Conservation (phyloP, 2,113 vertebrate species). For the Chaetops frenatus region DNA sequence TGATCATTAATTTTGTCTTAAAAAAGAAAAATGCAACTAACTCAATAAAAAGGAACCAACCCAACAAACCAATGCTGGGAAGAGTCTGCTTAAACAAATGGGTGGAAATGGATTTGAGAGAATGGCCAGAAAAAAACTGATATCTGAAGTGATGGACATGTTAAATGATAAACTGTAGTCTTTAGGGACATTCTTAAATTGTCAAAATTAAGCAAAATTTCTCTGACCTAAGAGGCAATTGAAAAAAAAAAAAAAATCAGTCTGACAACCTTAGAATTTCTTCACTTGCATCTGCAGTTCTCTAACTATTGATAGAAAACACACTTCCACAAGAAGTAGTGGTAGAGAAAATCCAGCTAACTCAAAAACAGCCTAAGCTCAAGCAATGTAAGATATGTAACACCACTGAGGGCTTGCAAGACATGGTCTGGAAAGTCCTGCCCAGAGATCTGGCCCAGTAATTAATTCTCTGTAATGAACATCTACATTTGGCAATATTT, state of each 20-base stretch:
- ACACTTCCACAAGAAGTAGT: neutral
- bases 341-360: neutral
- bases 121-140: rapidly evolving
- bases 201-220: neutral
- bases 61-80: neutral
- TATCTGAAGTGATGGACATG: neutral
- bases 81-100: neutral
- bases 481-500: neutral
- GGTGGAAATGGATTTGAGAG: neutral
- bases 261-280: neutral
- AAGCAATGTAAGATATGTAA: neutral
- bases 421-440: neutral
- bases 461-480: neutral
- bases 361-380: neutral
- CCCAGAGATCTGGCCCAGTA: neutral
- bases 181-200: neutral
- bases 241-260: neutral
- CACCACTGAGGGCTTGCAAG: neutral
- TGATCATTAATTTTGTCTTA: neutral
- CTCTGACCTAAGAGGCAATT: neutral
- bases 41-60: neutral
- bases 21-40: neutral
- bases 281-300: neutral
- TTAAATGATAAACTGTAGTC: neutral
- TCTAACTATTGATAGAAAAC: neutral